Conservation (phyloP, 2,888 invertebrate genomes). For the Deilephila elpenor region DNA sequence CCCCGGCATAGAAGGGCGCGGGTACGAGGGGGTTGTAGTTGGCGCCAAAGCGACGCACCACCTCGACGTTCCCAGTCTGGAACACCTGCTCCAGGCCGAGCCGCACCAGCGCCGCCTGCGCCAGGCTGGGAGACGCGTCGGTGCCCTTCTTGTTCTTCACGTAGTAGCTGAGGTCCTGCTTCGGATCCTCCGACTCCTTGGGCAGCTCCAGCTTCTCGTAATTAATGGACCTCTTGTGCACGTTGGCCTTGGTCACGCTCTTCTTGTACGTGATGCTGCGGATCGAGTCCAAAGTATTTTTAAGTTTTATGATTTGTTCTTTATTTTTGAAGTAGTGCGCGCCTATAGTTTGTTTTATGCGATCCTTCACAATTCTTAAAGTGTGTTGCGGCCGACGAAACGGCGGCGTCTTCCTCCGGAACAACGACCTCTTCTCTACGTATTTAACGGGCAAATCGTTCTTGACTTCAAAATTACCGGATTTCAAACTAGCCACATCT, state of each 20-base stretch:
- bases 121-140: constrained; percentile 45
- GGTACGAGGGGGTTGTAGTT: constrained; percentile 64
- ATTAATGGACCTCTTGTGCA: constrained; percentile 47
- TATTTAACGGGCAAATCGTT: constrained; percentile 47
- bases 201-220: constrained; percentile 52
- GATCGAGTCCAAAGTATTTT: background rate
- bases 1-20: constrained; percentile 46
- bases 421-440: constrained; percentile 37
- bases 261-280: constrained; percentile 18
- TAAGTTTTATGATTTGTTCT: background rate
- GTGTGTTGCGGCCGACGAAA: background rate
- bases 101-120: constrained; percentile 55
- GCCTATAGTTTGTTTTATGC: background rate
- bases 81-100: constrained; percentile 55
- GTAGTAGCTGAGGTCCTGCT: constrained; percentile 65
- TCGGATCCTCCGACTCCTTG: constrained; percentile 52
- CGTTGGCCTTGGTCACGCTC: constrained; percentile 8
- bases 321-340: background rate
- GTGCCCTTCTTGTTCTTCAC: constrained; percentile 61
- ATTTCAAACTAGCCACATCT: constrained; percentile 25
- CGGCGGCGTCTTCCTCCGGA: constrained; percentile 36
- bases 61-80: constrained; percentile 60
- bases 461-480: constrained; percentile 48
- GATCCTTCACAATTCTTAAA: background rate
- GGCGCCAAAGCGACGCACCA: constrained; percentile 59